phyloP scores from a whole-genome alignment of 2,113 vertebrate genomes.

The Myocastor coypus region DNA sequence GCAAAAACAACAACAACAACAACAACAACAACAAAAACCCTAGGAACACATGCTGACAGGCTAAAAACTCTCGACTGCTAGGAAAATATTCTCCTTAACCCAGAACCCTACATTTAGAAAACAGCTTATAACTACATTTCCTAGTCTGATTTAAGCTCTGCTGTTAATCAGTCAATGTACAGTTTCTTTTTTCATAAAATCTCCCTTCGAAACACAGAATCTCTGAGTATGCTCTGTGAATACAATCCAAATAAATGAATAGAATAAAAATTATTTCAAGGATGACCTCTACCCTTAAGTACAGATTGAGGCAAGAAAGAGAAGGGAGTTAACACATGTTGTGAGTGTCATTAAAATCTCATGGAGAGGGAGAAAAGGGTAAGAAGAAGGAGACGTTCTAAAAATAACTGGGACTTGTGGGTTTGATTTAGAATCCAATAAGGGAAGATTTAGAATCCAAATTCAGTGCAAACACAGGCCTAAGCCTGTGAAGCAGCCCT shows the following conservation, averaged over 20 bases:
- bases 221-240: background rate
- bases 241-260: background rate
- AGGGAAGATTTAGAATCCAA: conserved; percentile 1
- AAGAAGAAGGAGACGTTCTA: background rate
- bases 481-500: background rate
- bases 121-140: background rate
- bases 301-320: background rate
- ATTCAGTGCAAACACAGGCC: conserved; percentile 31
- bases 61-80: background rate
- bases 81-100: background rate
- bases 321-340: background rate
- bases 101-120: conserved; percentile 24
- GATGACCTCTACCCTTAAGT: background rate
- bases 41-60: background rate
- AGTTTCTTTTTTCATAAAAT: background rate
- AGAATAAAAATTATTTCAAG: conserved; percentile 19
- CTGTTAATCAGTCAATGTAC: background rate
- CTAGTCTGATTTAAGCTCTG: conserved; percentile 21
- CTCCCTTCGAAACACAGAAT: conserved; percentile 11
- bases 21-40: no score
- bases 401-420: background rate
- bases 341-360: conserved; percentile 48
- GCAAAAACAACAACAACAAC: no score
- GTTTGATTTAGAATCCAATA: conserved; percentile 48
- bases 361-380: background rate